Percentiles rank a stretch among this genome's conserved stretches.
Conservation (phyloP, 2,113 vertebrate genomes). For the Hyla sarda region DNA sequence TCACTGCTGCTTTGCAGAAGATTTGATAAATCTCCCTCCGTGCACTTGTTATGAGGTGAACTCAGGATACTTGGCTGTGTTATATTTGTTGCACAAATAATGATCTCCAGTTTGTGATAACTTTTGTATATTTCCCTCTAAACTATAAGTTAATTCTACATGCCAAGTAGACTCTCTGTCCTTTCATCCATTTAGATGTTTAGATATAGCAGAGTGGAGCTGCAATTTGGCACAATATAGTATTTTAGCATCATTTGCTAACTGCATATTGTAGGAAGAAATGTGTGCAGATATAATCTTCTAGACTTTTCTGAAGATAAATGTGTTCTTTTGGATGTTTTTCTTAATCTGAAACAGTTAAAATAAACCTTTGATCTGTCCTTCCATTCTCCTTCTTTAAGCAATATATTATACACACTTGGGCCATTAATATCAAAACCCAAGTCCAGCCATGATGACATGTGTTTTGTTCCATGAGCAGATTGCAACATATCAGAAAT, state of each 20-base stretch:
- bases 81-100: too few species aligned
- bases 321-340: neutral
- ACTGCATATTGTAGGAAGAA: neutral
- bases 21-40: too few species aligned
- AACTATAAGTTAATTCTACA: neutral
- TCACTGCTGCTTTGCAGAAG: too few species aligned
- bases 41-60: too few species aligned
- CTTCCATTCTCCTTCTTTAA: neutral
- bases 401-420: neutral
- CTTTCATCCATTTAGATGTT: neutral
- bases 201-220: neutral
- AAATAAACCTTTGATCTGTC: neutral
- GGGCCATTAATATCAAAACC: neutral
- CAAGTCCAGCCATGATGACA: neutral
- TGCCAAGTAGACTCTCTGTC: neutral
- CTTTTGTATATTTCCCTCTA: too few species aligned
- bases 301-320: neutral
- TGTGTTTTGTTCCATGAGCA: neutral
- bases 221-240: neutral
- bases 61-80: too few species aligned
- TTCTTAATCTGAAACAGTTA: neutral
- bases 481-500: neutral
- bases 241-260: neutral
- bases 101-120: too few species aligned
- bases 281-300: neutral